Base-by-base conservation (phyloP, 2,888 invertebrate species). In the Oegoconia quadripuncta region DNA sequence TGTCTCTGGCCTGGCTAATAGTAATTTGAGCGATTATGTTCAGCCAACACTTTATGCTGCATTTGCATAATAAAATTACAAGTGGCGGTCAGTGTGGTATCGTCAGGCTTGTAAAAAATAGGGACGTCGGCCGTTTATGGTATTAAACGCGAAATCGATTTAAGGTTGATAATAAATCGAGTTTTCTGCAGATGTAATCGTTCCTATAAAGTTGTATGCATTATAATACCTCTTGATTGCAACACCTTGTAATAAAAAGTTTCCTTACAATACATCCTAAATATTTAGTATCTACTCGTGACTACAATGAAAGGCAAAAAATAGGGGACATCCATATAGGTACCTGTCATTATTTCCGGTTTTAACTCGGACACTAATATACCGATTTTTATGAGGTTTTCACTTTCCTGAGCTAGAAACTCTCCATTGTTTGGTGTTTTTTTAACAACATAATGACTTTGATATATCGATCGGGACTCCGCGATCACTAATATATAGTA, bases 51-150 rank as follows among this genome's bases (percentile, higher is more conserved):
- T 81, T 86, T 81, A 84, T 68, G 64, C 72, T 52, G 57, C 74
- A 84, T 87, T 87, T 86, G 83, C 86, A 84, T 86, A 87, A 87
- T 86, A 79, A 82, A 86, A 87, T 86, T 86, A 82, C 78, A 53
- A 55, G 55, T 52, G 55, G 55, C 59, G 61, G 53, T 51, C 62
- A 51, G 53, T 58, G 57, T 47, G 59, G 58, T 56, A 71, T 64
- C 64, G 67, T 60, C 64, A 55, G 52, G 48, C 57, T 59, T 62
- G 62, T 63, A 74, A 74, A 74, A 76, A 76, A 68, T 65, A 64
- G 55, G 59, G 54, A 63, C 60, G 58, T 40, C 51, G 57, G 38
- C 46, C 69, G 62, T 66, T 74, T 71, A 71, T 64, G 63, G 65
- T 51, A 62, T 64, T 55, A 70, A 65, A 62, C 61, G 61, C 67